Evolutionary conservation across 2,113 vertebrate genomes (phyloP).

Genomic region (Taurulus bubalis): DNA sequence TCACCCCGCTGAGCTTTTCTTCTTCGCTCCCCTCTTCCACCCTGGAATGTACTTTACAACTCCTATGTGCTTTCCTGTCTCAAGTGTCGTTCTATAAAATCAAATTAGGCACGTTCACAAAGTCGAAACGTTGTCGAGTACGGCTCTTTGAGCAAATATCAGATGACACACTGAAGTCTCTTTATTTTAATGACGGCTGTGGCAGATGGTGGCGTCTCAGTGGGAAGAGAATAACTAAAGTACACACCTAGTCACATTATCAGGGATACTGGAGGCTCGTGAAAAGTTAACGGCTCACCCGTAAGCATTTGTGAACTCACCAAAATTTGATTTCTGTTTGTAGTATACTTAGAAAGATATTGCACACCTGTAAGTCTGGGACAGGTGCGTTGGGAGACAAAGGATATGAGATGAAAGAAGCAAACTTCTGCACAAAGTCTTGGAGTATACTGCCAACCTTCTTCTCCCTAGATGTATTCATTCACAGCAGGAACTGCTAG

Average conservation of each 20-base stretch:
- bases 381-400: conserved; percentile 23
- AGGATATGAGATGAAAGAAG: conserved; percentile 20
- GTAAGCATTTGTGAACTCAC: conserved; percentile 26
- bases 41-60: conserved; percentile 33
- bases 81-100: conserved; percentile 23
- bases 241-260: not conserved
- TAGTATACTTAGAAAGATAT: not conserved
- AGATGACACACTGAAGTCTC: not conserved
- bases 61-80: conserved; percentile 67
- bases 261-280: not conserved
- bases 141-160: conserved; percentile 16
- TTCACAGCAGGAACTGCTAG: conserved; percentile 35
- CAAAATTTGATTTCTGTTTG: conserved; percentile 20
- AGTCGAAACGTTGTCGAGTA: conserved; percentile 6
- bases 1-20: conserved; percentile 20
- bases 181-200: not conserved
- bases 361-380: conserved; percentile 18
- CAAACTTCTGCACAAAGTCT: conserved; percentile 57
- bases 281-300: not conserved
- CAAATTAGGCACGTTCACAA: conserved; percentile 28
- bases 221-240: not conserved
- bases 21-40: conserved; percentile 38
- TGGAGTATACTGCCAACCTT: conserved; percentile 55
- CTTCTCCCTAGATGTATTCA: conserved; percentile 37
- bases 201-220: not conserved